phyloP scores from a whole-genome alignment of 1,140 invertebrate genomes.

The Calephelis nemesis region DNA sequence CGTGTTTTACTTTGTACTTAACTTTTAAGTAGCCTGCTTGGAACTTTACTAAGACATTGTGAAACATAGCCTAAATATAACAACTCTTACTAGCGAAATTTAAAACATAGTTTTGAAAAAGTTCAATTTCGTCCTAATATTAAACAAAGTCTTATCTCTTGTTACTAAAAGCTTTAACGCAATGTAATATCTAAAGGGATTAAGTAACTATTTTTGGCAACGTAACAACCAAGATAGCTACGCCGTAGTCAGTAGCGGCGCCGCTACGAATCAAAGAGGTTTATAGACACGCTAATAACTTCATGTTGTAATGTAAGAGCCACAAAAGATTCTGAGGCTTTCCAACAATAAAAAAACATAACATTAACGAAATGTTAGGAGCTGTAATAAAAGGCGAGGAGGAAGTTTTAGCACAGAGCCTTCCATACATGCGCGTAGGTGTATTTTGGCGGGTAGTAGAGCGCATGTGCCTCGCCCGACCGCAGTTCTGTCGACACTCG shows the following conservation, averaged over 20 bases:
- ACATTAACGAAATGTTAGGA: conserved; percentile 38
- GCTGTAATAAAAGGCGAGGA: neutral
- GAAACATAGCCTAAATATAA: too few relatives aligned
- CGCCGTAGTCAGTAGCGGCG: conserved; percentile 46
- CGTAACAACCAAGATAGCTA: conserved; percentile 35
- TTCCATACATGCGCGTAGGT: conserved; percentile 73
- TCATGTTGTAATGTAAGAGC: neutral
- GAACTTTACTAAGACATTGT: too few relatives aligned
- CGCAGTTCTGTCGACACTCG: conserved; percentile 74
- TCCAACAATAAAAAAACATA: conserved; percentile 11
- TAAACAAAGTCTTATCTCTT: too few relatives aligned
- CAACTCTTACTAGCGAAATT: too few relatives aligned
- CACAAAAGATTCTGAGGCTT: neutral
- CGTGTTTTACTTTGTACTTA: too few relatives aligned
- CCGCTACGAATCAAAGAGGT: conserved; percentile 33
- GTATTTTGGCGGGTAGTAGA: conserved; percentile 68
- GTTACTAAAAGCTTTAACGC: neutral
- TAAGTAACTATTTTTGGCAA: neutral
- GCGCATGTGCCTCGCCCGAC: conserved; percentile 61
- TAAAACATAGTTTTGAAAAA: too few relatives aligned
- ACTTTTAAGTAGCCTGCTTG: too few relatives aligned
- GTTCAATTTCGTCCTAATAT: too few relatives aligned
- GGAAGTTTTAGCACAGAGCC: conserved; percentile 53
- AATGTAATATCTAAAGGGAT: neutral
- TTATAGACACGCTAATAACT: neutral